Evolutionary conservation across 1,140 invertebrate genomes (phyloP), one percentile per base, ranked within the genome.

Genomic region (Rhyacophila brunnea): DNA sequence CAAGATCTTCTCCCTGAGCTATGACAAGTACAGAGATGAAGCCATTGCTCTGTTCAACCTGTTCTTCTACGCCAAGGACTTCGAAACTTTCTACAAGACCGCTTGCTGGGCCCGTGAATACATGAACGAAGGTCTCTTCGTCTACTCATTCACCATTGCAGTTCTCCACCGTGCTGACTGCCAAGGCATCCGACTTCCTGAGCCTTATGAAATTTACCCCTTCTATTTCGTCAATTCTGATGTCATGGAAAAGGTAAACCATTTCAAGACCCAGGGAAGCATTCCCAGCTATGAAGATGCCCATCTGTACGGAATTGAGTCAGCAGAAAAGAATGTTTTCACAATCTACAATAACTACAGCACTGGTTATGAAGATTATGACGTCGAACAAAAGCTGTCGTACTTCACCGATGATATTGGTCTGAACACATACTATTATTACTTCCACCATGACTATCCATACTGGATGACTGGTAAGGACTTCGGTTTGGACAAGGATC

Each of bases 351-450:
- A 71, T 45, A 86, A 81, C 65, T 85, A 80, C 59, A 82, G 74
- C 6, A 81, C 82, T 45, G 80, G 79, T 74, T 80, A 85, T 60
- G 62, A 80, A 1, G 60, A 64, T 45, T 68, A 73, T 20, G 79
- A 83, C 57, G 74, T 77, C 11, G 84, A 88, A 58, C 78, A 81
- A 65, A 71, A 74, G 36, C 47, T 88, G 10, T 77, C 80, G 35
- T 91, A 91, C 74, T 90, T 88, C 79, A 86, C 82, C 13, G 87
- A 91, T 63, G 88, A 89, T 68, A 75, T 85, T 55, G 82, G 84
- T 47, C 73, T 89, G 13, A 91, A 90, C 74, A 74, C 83, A 6
- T 88, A 85, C 77, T 85, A 88, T 20, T 52, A 38, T 19, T 38
- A 52, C 71, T 75, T 85, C 73, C 84, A 88, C 66, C 73, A 83